Evolutionary conservation across 2,888 invertebrate species (phyloP), one percentile per base, ranked within the genome.

Genomic region (Drosophila phalerata): DNA sequence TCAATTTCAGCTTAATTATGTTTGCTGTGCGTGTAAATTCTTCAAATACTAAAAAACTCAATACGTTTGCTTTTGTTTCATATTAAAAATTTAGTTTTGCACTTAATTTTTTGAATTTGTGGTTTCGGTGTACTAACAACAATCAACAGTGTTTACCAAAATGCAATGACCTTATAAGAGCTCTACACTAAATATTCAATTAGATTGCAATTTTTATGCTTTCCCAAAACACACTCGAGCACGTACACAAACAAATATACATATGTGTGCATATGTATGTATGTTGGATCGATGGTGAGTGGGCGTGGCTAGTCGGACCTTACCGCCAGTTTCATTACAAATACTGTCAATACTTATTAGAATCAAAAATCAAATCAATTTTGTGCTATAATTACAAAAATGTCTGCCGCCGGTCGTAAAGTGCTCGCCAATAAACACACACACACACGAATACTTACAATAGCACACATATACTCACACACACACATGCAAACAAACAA

Each of bases 291-390:
- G 25, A 52, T 56, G 42, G 22, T 57, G 47, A 10, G 48, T 42
- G 61, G 53, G 68, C 57, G 34, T 57, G 69, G 51, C 55, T 42
- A 40, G 45, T 19, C 37, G 48, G 38, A 34, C 48, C 22, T 34
- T 37, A 30, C 45, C 38, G 67, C 51, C 68, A 48, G 51, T 63
- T 79, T 83, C 79, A 88, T 85, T 85, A 83, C 83, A 82, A 88
- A 81, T 77, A 69, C 85, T 88, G 88, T 85, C 85, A 88, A 88
- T 85, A 85, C 83, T 79, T 88, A 85, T 88, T 86, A 88, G 79
- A 80, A 77, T 86, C 88, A 83, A 83, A 88, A 85, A 85, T 88
- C 85, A 88, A 85, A 85, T 85, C 84, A 85, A 85, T 88, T 88
- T 88, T 85, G 74, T 79, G 68, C 79, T 80, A 83, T 85, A 85